Percentiles rank a stretch among this genome's conserved stretches.
These are phyloP conservation scores for Drosophila eohydei DNA, from an alignment of 2,888 invertebrate genomes.

Conservation along the genomic window DNA sequence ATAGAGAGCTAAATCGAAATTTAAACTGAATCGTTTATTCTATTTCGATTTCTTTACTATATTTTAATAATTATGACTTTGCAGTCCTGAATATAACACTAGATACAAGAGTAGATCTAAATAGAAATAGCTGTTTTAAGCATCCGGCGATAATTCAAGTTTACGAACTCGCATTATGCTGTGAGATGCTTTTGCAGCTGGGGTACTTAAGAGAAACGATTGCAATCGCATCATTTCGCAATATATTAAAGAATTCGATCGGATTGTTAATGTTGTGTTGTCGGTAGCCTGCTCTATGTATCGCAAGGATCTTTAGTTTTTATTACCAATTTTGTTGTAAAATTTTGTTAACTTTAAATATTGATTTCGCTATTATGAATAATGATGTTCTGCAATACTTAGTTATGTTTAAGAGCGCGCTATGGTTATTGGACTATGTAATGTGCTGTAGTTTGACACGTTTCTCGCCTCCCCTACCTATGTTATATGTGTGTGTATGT, in stretches of 20 bases:
- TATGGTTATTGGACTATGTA: conserved; percentile 70
- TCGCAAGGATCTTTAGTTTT: conserved; percentile 40
- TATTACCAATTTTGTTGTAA: conserved; percentile 61
- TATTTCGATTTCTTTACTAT: background rate
- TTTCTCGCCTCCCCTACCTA: conserved; percentile 7
- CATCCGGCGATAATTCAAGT: background rate
- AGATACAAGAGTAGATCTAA: background rate
- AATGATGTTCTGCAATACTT: conserved; percentile 52
- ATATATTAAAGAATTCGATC: background rate
- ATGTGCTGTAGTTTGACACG: conserved; percentile 39
- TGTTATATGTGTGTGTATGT: conserved; percentile 54
- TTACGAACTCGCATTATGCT: background rate
- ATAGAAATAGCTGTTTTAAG: background rate
- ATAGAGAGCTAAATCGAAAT: background rate
- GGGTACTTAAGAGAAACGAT: conserved; percentile 9
- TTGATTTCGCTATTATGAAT: conserved; percentile 65
- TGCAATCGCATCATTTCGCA: background rate
- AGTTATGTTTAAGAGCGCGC: conserved; percentile 56
- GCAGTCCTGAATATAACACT: background rate
- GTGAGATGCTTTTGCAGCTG: background rate
- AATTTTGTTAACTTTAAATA: conserved; percentile 51
- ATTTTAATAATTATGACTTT: background rate
- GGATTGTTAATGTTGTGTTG: background rate
- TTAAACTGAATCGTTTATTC: background rate
- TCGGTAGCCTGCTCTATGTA: conserved; percentile 16